Base-by-base conservation (phyloP, 2,888 invertebrate genomes). In the Rhaphigaster nebulosa region DNA sequence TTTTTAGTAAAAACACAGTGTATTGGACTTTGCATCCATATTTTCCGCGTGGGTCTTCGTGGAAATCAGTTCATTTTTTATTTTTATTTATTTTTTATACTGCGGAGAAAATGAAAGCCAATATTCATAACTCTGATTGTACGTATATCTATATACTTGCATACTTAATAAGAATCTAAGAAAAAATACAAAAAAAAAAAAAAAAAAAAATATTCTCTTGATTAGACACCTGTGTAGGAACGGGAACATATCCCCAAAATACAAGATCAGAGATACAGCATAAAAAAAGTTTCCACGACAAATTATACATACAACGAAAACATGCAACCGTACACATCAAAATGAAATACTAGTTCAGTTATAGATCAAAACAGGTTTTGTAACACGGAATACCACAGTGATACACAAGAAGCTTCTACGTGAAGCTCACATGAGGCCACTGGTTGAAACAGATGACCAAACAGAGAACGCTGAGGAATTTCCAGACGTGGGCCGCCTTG, bases 381-480 rank as follows among this genome's bases (percentile, higher is more conserved):
- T 29, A 29, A 65, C 29, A 65, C 29, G 3, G 65, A 29, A 65
- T 65, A 65, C 29, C 13, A 29, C 2, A n/a, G 60, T 60, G 26
- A n/a, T 60, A 60, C 60, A 60, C 10, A 60, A n/a, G 65, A 29
- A 65, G 29, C 13, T 29, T 65, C 29, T 29, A 65, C n/a, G 65
- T 65, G 65, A 29, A 65, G 29, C 65, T 65, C 29, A 29, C 65
- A 65, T 29, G 29, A 65, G n/a, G 13, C 65, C 29, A 1, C 29
- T 65, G 65, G 65, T 29, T 12, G 29, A 65, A 65, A 65, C 65
- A 65, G 65, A 65, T 65, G 65, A 65, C 65, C 65, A 29, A 65
- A 65, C 29, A 8, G 13, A 29, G 65, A 65, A 65, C 65, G 65
- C 65, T 15, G 29, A 65, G 65, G 65, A 65, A 65, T 65, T 65